Conservation (phyloP, 2,113 vertebrate species). For the Sebastes fasciatus region DNA sequence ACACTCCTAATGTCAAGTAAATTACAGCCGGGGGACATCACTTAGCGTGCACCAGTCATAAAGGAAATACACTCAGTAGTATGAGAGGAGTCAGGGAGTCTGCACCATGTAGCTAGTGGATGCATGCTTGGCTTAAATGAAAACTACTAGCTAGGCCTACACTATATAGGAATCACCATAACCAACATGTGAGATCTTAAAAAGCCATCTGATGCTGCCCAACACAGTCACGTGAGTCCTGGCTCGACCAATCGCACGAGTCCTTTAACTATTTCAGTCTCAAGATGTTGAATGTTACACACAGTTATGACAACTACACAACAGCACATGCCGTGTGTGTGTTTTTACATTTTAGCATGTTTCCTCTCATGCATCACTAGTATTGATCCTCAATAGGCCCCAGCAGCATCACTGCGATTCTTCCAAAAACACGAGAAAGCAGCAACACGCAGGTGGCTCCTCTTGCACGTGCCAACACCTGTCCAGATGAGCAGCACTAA, state of each 20-base stretch:
- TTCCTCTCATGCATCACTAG: constrained; percentile 8
- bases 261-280: constrained; percentile 80
- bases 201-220: constrained; percentile 54
- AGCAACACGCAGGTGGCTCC: constrained; percentile 44
- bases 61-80: constrained; percentile 33
- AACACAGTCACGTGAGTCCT: constrained; percentile 76
- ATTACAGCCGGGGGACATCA: constrained; percentile 54
- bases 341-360: neutral
- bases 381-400: constrained; percentile 43
- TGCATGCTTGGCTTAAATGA: constrained; percentile 4
- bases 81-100: constrained; percentile 47
- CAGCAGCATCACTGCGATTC: constrained; percentile 43
- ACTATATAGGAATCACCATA: constrained; percentile 15
- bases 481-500: constrained; percentile 12
- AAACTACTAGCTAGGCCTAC: constrained; percentile 30
- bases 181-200: constrained; percentile 50
- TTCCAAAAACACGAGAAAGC: constrained; percentile 25
- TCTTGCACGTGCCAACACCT: constrained; percentile 14
- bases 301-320: constrained; percentile 62
- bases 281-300: constrained; percentile 65
- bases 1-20: constrained; percentile 56
- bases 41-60: constrained; percentile 41
- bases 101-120: constrained; percentile 31
- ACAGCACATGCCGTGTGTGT: constrained; percentile 3
- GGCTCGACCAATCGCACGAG: constrained; percentile 75